phyloP scores from a whole-genome alignment of 2,113 vertebrate genomes.

The Loxodonta africana region DNA sequence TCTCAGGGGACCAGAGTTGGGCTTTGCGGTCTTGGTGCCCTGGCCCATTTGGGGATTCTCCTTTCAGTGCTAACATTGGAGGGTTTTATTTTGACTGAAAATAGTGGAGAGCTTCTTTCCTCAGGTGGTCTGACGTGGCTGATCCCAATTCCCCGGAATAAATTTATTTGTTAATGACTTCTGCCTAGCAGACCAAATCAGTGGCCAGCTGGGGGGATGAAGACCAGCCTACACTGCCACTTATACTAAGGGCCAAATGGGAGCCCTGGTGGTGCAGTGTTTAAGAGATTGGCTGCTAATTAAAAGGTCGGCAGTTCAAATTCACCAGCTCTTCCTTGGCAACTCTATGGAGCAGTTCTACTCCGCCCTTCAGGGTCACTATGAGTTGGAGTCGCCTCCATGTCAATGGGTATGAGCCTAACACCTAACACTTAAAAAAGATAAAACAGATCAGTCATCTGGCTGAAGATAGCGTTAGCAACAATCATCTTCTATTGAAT shows the following conservation, averaged over 20 bases:
- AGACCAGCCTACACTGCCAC: background rate
- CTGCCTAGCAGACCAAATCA: background rate
- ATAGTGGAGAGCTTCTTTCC: conserved; percentile 16
- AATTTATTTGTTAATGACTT: conserved; percentile 8
- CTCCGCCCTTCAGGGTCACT: too few relatives aligned
- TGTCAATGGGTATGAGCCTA: background rate
- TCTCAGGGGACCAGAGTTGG: background rate
- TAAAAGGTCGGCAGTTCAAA: too few relatives aligned
- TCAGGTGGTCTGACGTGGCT: background rate
- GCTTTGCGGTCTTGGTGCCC: background rate
- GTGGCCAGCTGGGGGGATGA: background rate
- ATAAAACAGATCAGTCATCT: background rate
- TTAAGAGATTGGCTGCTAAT: too few relatives aligned
- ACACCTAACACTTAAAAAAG: background rate
- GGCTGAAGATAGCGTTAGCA: background rate
- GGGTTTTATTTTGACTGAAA: conserved; percentile 25
- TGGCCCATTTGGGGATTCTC: background rate
- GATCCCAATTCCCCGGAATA: background rate
- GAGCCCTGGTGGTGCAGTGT: too few relatives aligned
- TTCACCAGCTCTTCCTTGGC: too few relatives aligned
- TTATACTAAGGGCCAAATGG: background rate
- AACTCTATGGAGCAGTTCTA: too few relatives aligned
- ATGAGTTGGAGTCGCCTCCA: too few relatives aligned
- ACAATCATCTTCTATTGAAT: background rate
- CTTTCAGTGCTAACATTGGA: conserved; percentile 19